These are phyloP conservation scores for Lipophrys pholis DNA, from an alignment of 2,113 vertebrate genomes.

Conservation along the genomic window DNA sequence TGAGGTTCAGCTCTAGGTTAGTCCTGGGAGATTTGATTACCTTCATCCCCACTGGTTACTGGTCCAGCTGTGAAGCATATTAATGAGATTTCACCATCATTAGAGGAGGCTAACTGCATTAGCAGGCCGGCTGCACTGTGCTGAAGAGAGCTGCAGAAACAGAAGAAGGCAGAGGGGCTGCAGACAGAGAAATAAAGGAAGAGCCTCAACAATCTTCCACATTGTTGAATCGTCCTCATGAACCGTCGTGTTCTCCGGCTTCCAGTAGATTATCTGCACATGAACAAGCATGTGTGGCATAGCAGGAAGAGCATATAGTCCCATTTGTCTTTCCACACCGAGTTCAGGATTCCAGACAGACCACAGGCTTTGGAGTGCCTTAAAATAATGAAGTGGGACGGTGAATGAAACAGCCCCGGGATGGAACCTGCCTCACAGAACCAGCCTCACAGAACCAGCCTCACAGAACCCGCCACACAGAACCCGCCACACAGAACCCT, in stretches of 20 bases:
- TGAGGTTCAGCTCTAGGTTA: constrained; percentile 81
- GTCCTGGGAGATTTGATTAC: constrained; percentile 81
- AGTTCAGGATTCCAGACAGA: constrained; percentile 45
- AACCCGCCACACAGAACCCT: no score
- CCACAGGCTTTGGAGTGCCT: constrained; percentile 71
- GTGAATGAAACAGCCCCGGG: constrained; percentile 41
- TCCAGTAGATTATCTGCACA: constrained; percentile 72
- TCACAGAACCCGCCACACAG: no score
- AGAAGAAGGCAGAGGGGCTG: constrained; percentile 33
- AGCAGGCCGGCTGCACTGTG: constrained; percentile 71
- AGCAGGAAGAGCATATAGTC: constrained; percentile 40
- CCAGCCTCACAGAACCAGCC: no score
- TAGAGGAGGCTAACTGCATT: constrained; percentile 79
- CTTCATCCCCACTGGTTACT: constrained; percentile 78
- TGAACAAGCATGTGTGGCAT: constrained; percentile 24
- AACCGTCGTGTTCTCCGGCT: constrained; percentile 48
- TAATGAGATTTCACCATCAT: constrained; percentile 83
- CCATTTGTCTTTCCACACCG: constrained; percentile 62
- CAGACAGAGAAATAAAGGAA: constrained; percentile 34
- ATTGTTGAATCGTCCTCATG: constrained; percentile 60
- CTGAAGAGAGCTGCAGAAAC: constrained; percentile 54
- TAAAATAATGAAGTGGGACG: constrained; percentile 70
- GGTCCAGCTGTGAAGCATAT: constrained; percentile 82
- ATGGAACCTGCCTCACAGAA: constrained; percentile 26
- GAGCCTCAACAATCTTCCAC: constrained; percentile 57